phyloP scores from a whole-genome alignment of 2,113 vertebrate genomes.

The Otocyon megalotis region DNA sequence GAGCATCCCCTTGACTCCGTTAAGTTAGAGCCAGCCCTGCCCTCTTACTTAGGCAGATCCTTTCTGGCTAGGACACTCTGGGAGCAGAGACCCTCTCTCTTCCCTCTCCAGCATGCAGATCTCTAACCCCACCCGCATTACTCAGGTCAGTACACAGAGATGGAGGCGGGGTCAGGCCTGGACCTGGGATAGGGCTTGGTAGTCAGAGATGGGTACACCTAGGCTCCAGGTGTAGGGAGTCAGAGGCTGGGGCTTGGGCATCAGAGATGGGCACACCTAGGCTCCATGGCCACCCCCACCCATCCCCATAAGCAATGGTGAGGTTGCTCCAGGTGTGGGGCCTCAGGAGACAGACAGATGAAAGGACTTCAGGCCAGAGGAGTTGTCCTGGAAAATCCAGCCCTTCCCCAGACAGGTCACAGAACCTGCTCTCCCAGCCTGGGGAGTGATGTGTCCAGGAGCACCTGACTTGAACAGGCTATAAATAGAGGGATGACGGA shows the following conservation, averaged over 20 bases:
- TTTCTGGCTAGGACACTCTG: background rate
- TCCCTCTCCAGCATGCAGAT: background rate
- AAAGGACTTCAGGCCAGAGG: background rate
- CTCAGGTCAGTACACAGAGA: accelerated
- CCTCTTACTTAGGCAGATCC: no score
- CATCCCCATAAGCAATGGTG: accelerated
- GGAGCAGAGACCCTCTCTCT: accelerated
- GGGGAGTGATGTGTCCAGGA: slow-evolving; percentile 43
- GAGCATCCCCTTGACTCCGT: background rate
- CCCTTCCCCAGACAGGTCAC: slow-evolving; percentile 28
- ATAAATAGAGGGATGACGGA: slow-evolving; percentile 81
- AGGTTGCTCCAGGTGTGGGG: background rate
- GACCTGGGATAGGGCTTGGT: background rate
- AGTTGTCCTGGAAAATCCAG: slow-evolving; percentile 26
- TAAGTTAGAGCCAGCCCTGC: background rate
- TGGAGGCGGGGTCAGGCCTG: no score
- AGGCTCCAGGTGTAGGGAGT: background rate
- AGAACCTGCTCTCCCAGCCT: slow-evolving; percentile 64
- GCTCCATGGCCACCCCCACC: background rate
- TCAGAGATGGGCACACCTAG: no score
- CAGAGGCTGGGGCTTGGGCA: no score
- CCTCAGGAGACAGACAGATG: background rate
- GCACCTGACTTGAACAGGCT: slow-evolving; percentile 76
- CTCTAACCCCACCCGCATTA: no score
- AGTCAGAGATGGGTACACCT: background rate